Conservation (phyloP, 1,140 invertebrate genomes). For the Pogonognathellus flavescens region DNA sequence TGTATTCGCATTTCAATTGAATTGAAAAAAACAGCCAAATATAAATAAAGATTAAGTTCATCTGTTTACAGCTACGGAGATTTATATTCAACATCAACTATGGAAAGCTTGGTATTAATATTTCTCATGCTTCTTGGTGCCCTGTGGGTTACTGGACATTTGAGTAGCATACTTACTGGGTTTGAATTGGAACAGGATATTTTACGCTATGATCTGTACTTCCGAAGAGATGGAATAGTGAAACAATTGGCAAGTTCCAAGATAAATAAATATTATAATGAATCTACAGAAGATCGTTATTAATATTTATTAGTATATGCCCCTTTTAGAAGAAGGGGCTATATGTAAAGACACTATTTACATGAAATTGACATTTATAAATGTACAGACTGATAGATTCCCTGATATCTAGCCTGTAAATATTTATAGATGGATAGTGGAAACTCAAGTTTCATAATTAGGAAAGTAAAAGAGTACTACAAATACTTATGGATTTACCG, state of each 20-base stretch:
- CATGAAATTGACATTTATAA: neutral
- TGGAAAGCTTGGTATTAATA: constrained; percentile 58
- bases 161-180: constrained; percentile 53
- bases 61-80: constrained; percentile 61
- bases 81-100: constrained; percentile 11
- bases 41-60: neutral
- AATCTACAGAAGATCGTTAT: no score
- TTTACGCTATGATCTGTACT: constrained; percentile 62
- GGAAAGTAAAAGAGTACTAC: constrained; percentile 64
- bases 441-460: constrained; percentile 1
- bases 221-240: constrained; percentile 39
- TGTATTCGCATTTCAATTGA: neutral
- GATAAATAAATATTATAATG: no score
- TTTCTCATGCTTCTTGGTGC: constrained; percentile 62
- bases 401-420: no score
- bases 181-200: constrained; percentile 59
- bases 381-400: no score
- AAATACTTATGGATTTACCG: constrained; percentile 62
- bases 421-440: neutral
- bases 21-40: neutral
- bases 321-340: no score
- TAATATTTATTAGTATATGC: no score
- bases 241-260: constrained; percentile 47
- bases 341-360: neutral
- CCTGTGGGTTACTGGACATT: constrained; percentile 56